phyloP scores from a whole-genome alignment of 1,140 invertebrate genomes.

The Cotesia chilonis region DNA sequence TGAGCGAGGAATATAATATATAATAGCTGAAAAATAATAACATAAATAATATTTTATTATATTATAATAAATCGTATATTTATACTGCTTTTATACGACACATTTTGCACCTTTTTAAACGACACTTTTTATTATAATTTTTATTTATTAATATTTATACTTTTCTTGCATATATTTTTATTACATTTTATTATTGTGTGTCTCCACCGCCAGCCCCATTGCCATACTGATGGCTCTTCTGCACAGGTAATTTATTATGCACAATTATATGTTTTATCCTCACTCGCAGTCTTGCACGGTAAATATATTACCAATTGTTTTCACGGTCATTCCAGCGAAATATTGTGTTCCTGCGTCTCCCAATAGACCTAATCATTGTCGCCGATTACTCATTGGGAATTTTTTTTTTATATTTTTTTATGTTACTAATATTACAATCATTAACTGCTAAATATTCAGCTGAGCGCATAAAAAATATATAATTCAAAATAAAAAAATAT shows the following conservation, averaged over 20 bases:
- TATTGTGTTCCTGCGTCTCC: slow-evolving; percentile 26
- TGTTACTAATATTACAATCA: slow-evolving; percentile 15
- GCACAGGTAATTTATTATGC: slow-evolving; percentile 78
- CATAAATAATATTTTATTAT: slow-evolving; percentile 22
- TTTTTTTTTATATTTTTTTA: slow-evolving; percentile 19
- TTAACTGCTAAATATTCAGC: background rate
- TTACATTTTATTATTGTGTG: slow-evolving; percentile 65
- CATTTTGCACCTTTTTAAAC: slow-evolving; percentile 25
- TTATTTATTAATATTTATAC: slow-evolving; percentile 52
- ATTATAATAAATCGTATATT: slow-evolving; percentile 23
- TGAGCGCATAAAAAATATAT: background rate
- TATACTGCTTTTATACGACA: too few relatives aligned
- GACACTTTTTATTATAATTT: slow-evolving; percentile 39
- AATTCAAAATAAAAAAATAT: slow-evolving; percentile 4
- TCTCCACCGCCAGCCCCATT: slow-evolving; percentile 78
- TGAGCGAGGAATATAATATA: slow-evolving; percentile 19
- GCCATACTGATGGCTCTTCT: slow-evolving; percentile 86
- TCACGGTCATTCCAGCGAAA: slow-evolving; percentile 30
- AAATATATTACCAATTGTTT: slow-evolving; percentile 41
- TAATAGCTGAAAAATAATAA: slow-evolving; percentile 17
- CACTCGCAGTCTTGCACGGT: slow-evolving; percentile 62
- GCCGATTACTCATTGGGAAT: slow-evolving; percentile 16
- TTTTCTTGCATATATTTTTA: slow-evolving; percentile 65
- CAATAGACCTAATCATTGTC: slow-evolving; percentile 18
- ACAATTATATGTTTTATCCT: slow-evolving; percentile 63